phyloP scores from a whole-genome alignment of 2,888 invertebrate genomes.

The Tipula confusa region DNA sequence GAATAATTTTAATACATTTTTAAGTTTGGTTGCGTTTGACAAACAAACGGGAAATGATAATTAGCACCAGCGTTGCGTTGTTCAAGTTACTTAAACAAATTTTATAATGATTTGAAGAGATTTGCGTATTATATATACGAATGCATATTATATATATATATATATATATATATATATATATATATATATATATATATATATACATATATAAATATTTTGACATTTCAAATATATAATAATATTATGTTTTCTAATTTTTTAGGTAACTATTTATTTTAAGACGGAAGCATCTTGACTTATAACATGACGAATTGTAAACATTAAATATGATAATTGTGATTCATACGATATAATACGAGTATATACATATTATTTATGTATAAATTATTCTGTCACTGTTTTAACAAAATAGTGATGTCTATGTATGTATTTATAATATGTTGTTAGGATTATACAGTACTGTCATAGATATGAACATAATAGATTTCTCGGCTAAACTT shows the following conservation, averaged over 20 bases:
- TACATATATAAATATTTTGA: too few species aligned
- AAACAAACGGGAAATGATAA: background rate
- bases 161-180: background rate
- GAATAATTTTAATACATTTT: background rate
- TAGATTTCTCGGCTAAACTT: too few species aligned
- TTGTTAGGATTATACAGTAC: too few species aligned
- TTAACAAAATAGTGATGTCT: too few species aligned
- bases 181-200: background rate
- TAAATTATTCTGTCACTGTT: too few species aligned
- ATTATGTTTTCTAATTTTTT: background rate
- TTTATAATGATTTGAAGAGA: background rate
- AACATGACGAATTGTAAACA: background rate
- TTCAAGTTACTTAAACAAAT: background rate
- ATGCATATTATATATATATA: too few species aligned
- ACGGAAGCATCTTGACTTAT: background rate
- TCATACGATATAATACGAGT: background rate
- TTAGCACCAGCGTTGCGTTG: background rate
- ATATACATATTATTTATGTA: too few species aligned
- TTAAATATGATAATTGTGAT: background rate
- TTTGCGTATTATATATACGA: background rate
- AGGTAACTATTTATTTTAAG: background rate
- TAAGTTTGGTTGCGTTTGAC: background rate
- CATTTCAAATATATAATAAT: background rate
- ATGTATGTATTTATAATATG: too few species aligned
- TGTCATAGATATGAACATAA: too few species aligned